Evolutionary conservation across 2,888 invertebrate genomes (phyloP), one percentile per base, ranked within the genome.

Genomic region (Argyra leucocephala): DNA sequence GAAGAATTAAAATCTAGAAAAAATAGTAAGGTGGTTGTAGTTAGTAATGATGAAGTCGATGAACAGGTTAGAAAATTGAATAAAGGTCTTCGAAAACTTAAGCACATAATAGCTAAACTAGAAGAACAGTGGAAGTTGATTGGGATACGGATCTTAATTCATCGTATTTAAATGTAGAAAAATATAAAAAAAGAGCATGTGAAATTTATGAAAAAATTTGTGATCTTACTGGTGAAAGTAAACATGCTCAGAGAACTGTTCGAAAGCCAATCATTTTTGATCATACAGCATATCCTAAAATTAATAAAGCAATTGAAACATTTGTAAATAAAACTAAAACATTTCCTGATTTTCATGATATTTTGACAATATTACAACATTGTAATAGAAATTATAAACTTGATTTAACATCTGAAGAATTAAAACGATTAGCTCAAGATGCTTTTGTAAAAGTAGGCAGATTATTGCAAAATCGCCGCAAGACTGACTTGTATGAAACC

Each of bases 91-190:
- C 82, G 84, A 75, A 82, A 84, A 69, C 81, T 91, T 22, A 82
- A 86, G 63, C 82, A 83, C 71, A 84, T 84, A 67, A 90, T 93
- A 63, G 84, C 85, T 70, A 81, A 84, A 69, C 76, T 90, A 6
- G 89, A 90, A 72, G 83, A 83, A n/a, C n/a, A 63, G 80, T 83
- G 63, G 89, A 91, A 72, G 84, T 91, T 2, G 85, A 90, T 69
- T 86, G 88, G 75, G 86, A 88, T 72, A 87, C 88, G 70, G 90
- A 90, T 31, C 83, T 85, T 61, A 83, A 89, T 75, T 90, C 91
- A 3, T 81, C 84, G 36, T 92, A 89, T 77, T 80, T 91, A 58
- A 82, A 88, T 70, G 83, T 87, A 68, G 88, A 89, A 66, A 75
- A 78, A 22, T 79, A 69, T 63, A 79, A 80, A 66, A 79, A 78